Evolutionary conservation across 2,797 vertebrate species (phyloP).

Genomic region (Liasis olivaceus): DNA sequence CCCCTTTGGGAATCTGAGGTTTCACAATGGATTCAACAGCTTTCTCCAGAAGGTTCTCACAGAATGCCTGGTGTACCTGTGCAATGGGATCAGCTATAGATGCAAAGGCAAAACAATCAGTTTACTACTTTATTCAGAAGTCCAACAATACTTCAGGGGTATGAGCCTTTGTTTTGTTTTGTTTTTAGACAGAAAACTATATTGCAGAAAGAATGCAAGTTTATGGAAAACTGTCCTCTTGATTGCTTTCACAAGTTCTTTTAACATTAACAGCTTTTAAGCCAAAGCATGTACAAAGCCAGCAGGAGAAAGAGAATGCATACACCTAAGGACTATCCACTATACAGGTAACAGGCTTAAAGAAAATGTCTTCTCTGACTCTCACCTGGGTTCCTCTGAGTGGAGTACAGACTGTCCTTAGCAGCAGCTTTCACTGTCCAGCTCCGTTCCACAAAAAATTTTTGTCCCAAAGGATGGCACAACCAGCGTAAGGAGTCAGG

Average conservation of each 20-base stretch:
- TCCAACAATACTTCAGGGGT: background rate
- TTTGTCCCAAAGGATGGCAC: conserved; percentile 90
- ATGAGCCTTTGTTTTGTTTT: background rate
- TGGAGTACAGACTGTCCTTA: conserved; percentile 86
- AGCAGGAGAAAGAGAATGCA: background rate
- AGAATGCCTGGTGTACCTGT: conserved; percentile 94
- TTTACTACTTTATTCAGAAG: accelerated
- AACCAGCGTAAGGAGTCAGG: conserved; percentile 92
- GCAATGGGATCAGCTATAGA: conserved; percentile 88
- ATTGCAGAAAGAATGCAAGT: background rate
- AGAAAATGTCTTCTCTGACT: accelerated
- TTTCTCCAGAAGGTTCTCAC: conserved; percentile 91
- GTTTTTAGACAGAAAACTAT: background rate
- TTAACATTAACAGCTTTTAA: background rate
- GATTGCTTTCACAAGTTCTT: background rate
- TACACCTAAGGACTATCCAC: too few relatives aligned
- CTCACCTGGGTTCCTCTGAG: conserved; percentile 88
- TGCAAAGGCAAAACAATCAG: conserved; percentile 16
- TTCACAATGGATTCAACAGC: conserved; percentile 92
- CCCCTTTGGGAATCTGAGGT: conserved; percentile 78
- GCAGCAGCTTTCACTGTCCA: conserved; percentile 89
- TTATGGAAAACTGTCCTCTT: background rate
- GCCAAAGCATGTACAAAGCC: background rate
- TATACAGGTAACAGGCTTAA: background rate
- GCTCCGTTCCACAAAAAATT: conserved; percentile 94